These are phyloP conservation scores for Apodemus agrarius DNA, from an alignment of 2,797 vertebrate genomes.

Conservation along the genomic window DNA sequence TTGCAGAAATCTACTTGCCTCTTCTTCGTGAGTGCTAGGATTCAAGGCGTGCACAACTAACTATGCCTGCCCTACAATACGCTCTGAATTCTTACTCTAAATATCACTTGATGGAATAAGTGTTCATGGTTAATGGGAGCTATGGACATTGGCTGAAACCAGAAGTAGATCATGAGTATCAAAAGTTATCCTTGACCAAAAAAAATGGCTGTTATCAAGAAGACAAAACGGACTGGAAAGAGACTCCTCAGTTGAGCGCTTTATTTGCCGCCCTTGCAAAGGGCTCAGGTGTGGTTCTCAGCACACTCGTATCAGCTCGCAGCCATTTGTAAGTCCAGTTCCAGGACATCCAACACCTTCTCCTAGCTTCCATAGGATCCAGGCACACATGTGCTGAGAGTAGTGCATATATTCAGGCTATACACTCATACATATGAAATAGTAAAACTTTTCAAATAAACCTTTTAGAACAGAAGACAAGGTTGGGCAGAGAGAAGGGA, in stretches of 20 bases:
- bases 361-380: not conserved
- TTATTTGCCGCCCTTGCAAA: too few relatives aligned
- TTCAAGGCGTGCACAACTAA: not conserved
- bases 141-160: not conserved
- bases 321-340: not conserved
- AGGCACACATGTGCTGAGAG: not conserved
- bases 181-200: not conserved
- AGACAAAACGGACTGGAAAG: not conserved
- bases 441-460: not conserved
- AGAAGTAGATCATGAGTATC: not conserved
- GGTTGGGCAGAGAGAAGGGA: not conserved
- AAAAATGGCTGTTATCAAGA: not conserved
- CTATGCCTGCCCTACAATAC: not conserved
- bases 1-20: not conserved
- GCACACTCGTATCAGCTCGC: not conserved
- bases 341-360: not conserved
- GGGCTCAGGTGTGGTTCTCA: not conserved
- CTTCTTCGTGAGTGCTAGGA: not conserved
- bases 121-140: not conserved
- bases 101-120: not conserved
- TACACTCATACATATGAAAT: not conserved
- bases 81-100: not conserved
- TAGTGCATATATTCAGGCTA: not conserved
- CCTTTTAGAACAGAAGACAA: not conserved
- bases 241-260: too few relatives aligned